Conservation (phyloP, 1,140 invertebrate species). For the Paracyclopina nana region DNA sequence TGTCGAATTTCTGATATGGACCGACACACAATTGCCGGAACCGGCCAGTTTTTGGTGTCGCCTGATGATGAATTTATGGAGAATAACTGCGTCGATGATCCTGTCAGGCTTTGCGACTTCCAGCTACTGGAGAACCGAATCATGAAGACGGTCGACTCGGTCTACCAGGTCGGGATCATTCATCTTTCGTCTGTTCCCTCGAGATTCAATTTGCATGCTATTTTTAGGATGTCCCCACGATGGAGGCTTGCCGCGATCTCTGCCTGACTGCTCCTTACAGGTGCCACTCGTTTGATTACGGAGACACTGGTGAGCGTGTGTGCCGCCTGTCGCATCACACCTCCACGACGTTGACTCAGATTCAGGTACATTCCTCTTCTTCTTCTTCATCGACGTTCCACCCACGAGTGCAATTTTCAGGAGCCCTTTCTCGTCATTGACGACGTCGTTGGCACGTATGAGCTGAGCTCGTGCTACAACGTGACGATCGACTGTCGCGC, state of each 20-base stretch:
- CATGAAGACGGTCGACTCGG: constrained; percentile 33
- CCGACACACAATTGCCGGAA: constrained; percentile 25
- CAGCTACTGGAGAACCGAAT: constrained; percentile 27
- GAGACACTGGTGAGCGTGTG: constrained; percentile 28
- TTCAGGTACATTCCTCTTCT: constrained; percentile 29
- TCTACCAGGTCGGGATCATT: constrained; percentile 26
- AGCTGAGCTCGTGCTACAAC: constrained; percentile 81
- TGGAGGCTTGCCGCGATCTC: constrained; percentile 30
- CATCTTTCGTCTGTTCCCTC: background rate
- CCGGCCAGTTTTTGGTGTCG: constrained; percentile 20
- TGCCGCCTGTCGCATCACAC: constrained; percentile 34
- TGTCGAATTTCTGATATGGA: constrained; percentile 32
- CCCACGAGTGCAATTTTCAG: no score
- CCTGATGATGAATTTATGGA: constrained; percentile 23
- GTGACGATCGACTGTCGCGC: constrained; percentile 63
- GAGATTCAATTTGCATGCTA: background rate
- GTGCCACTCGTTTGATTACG: constrained; percentile 34
- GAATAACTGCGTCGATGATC: constrained; percentile 32
- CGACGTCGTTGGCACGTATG: constrained; percentile 75
- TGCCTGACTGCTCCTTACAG: constrained; percentile 28
- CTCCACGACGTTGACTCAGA: constrained; percentile 28
- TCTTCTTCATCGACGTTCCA: constrained; percentile 3
- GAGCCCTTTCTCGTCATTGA: constrained; percentile 48
- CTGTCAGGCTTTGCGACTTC: constrained; percentile 33
- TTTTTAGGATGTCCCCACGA: constrained; percentile 24